Evolutionary conservation across 2,888 invertebrate species (phyloP).

Genomic region (Hermodice carunculata): DNA sequence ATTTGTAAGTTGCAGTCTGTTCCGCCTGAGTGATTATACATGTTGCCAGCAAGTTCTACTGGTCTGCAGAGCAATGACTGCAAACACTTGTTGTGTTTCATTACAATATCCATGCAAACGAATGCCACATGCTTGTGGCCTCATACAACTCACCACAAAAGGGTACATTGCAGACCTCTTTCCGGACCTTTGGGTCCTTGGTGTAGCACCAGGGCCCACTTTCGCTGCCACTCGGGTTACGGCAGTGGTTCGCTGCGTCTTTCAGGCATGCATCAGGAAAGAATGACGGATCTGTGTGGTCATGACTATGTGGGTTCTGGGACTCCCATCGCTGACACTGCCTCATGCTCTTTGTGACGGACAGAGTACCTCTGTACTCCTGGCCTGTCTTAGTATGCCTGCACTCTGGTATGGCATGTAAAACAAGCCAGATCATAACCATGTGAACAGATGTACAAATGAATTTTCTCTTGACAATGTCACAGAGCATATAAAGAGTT

Average conservation of each 20-base stretch:
- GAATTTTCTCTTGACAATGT: no score
- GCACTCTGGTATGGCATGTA: no score
- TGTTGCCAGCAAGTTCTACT: no score
- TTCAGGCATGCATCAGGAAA: slow-evolving; percentile 6
- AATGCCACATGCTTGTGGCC: no score
- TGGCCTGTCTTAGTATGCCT: not conserved
- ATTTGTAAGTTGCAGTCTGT: no score
- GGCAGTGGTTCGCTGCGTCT: slow-evolving; percentile 8
- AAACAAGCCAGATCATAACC: no score
- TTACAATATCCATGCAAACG: no score
- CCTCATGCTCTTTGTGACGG: not conserved
- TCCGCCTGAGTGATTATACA: no score
- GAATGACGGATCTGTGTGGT: not conserved
- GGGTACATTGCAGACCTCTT: slow-evolving; percentile 10
- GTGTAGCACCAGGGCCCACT: slow-evolving; percentile 28
- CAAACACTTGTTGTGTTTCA: no score
- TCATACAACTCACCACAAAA: slow-evolving; percentile 36
- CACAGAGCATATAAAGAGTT: no score
- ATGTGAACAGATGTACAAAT: no score
- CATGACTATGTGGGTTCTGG: slow-evolving; percentile 7
- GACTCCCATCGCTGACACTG: slow-evolving; percentile 18
- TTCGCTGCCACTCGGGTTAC: slow-evolving; percentile 15
- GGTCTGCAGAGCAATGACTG: no score
- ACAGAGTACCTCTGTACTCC: not conserved
- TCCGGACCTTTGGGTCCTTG: not conserved